Base-by-base conservation (phyloP, 2,888 invertebrate genomes). In the Lasiommata megera region DNA sequence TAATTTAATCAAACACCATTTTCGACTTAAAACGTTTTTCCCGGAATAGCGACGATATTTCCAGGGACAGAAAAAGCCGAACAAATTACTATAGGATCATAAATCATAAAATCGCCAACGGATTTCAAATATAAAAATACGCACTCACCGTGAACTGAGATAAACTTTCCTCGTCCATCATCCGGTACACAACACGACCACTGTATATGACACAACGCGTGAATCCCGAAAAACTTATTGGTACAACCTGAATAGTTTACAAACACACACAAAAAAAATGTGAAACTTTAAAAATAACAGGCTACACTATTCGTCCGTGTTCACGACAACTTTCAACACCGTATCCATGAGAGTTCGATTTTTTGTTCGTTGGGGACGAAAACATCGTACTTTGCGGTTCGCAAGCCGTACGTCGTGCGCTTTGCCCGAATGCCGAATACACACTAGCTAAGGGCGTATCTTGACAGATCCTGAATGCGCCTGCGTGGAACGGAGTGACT, bases 401-500 rank as follows among this genome's bases (percentile, higher is more conserved):
- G 60, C 63, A 57, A 54, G 60, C 55, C 54, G 62, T 60, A 67
- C 65, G 43, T 69, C 84, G 86, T 79, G 81, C 75, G 69, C 67
- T 60, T 76, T 56, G 71, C 58, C 59, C 80, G 77, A 76, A 73
- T 61, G 74, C 72, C 77, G 77, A 77, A 77, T 71, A 68, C 73
- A 70, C 76, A 89, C 89, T 89, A 86, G 82, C 70, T 79, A 80
- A 83, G 82, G 84, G 83, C 82, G 84, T 84, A 80, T 77, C 77
- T 76, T 73, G 72, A 77, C 70, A 69, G 66, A 62, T 70, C 70
- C 73, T 71, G 70, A 78, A 47, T 82, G 88, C 89, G 89, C 89
- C 62, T 88, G 89, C 89, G 89, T 80, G 67, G 71, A 82, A 74
- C 79, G 68, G 75, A 87, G 85, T 86, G 85, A 88, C 86, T 87